Conservation (phyloP, 2,113 vertebrate species). For the Brachyistius frenatus region DNA sequence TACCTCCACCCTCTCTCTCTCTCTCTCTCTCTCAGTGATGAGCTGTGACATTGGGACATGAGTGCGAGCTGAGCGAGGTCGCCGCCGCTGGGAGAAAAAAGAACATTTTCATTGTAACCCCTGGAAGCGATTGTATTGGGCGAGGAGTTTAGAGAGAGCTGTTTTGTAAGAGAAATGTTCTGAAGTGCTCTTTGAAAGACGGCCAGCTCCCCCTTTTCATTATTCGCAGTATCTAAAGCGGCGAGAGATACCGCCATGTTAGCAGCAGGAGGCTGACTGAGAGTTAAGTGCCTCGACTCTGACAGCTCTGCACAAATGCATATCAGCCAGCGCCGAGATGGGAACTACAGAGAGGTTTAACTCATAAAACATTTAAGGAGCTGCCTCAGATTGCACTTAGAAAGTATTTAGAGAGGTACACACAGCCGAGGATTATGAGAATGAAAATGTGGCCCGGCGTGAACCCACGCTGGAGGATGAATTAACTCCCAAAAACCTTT, state of each 20-base stretch:
- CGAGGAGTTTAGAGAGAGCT: slow-evolving; percentile 46
- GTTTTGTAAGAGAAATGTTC: slow-evolving; percentile 59
- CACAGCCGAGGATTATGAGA: slow-evolving; percentile 57
- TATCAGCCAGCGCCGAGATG: slow-evolving; percentile 61
- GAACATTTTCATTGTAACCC: slow-evolving; percentile 60
- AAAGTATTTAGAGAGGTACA: slow-evolving; percentile 63
- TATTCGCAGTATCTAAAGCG: slow-evolving; percentile 66
- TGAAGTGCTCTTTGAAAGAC: slow-evolving; percentile 70
- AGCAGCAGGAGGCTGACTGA: slow-evolving; percentile 57
- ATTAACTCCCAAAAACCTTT: slow-evolving; percentile 48
- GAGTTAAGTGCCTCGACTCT: slow-evolving; percentile 68
- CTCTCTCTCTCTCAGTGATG: slow-evolving; percentile 30
- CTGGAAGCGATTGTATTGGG: slow-evolving; percentile 65
- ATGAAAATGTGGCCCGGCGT: slow-evolving; percentile 25
- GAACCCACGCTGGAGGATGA: slow-evolving; percentile 33
- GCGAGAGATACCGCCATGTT: slow-evolving; percentile 62
- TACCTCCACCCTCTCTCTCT: slow-evolving; percentile 4
- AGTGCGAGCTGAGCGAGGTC: slow-evolving; percentile 52
- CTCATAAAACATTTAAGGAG: slow-evolving; percentile 76
- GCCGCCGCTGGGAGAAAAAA: slow-evolving; percentile 32
- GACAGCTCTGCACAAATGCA: slow-evolving; percentile 75
- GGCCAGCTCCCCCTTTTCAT: slow-evolving; percentile 59
- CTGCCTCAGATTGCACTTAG: slow-evolving; percentile 64
- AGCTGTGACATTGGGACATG: slow-evolving; percentile 59
- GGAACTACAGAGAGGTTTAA: slow-evolving; percentile 68